Evolutionary conservation across 2,888 invertebrate species (phyloP).

Genomic region (Alentia gelatinosa): DNA sequence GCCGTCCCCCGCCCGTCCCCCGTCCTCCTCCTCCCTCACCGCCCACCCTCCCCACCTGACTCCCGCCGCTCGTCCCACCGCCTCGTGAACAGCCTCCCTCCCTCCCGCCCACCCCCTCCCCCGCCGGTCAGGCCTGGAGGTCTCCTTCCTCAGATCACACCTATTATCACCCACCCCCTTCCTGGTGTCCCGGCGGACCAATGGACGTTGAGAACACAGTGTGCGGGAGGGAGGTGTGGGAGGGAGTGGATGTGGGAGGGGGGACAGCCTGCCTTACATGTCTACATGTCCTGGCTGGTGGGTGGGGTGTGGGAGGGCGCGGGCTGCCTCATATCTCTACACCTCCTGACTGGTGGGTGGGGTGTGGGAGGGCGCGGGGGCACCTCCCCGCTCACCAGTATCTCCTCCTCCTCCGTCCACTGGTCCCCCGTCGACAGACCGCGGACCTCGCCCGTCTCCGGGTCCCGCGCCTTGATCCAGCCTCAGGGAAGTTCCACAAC

Average conservation of each 20-base stretch:
- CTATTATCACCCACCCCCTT: not conserved
- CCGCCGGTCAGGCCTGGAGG: not conserved
- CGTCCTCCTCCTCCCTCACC: not conserved
- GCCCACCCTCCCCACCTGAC: not conserved
- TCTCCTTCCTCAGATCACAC: not conserved
- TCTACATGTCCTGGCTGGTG: too few species aligned
- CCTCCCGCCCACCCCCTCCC: not conserved
- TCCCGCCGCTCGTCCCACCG: not conserved
- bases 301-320: not conserved
- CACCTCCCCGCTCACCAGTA: not conserved
- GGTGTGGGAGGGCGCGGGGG: not conserved
- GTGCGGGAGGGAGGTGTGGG: not conserved
- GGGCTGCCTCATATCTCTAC: too few species aligned
- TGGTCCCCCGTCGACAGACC: not conserved
- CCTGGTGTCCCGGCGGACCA: constrained; percentile 8
- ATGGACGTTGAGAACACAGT: not conserved
- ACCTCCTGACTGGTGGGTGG: not conserved
- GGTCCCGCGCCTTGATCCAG: too few species aligned
- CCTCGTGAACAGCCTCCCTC: not conserved
- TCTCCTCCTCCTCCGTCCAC: not conserved
- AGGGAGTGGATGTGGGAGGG: not conserved
- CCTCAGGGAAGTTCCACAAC: too few species aligned
- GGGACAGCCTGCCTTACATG: too few species aligned
- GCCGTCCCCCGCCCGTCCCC: not conserved
- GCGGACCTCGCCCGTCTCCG: too few species aligned